Base-by-base conservation (phyloP, 2,797 vertebrate species). In the Malurus splendens region DNA sequence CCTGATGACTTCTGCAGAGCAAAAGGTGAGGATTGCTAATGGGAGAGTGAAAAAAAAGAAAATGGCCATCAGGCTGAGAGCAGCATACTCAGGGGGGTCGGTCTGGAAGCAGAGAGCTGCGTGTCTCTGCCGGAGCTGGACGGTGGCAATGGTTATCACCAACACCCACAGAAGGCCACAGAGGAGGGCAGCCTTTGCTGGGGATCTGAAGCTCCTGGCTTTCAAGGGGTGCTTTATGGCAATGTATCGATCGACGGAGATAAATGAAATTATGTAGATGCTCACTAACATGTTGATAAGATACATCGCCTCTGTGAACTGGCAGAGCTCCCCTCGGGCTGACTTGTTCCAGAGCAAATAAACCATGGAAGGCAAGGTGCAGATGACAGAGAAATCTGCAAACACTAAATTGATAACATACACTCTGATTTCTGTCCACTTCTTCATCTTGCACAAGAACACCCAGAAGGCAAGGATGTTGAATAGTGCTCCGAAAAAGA, bases 351-450 rank as follows among this genome's bases (percentile, higher is more conserved):
- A 87, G 52, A 78, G 77, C 36, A 92, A 59, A 79, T 93, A 94
- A 38, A 97, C 95, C 83, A 95, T 95, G 38, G 97, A 95, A 24
- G 98, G 98, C 33, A 98, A 94, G 81, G 94, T 96, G 52, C 98
- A 76, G 60, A 98, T 88, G 59, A 98, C 92, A 25, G 96, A 81
- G n/a, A 94, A 94, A 80, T 95, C 96, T 20, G 95, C 93, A 51
- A 96, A 47, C 38, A 94, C 79, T 66, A 96, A 90, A 57, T 87
- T 96, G 54, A 95, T 74, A 64, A 93, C 85, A 24, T 95, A 97
- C 23, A 97, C 77, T 56, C 51, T 94, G 15, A 93, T 94, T 92
- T 95, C 94, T 39, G 96, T 96, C 95, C 96, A 95, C 36, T 86
- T 95, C 68, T 83, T 86, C 33, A 94, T 59, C 81, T 84, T 95